These are phyloP conservation scores for Crocallis elinguaria DNA, from an alignment of 2,888 invertebrate species.

Conservation along the genomic window DNA sequence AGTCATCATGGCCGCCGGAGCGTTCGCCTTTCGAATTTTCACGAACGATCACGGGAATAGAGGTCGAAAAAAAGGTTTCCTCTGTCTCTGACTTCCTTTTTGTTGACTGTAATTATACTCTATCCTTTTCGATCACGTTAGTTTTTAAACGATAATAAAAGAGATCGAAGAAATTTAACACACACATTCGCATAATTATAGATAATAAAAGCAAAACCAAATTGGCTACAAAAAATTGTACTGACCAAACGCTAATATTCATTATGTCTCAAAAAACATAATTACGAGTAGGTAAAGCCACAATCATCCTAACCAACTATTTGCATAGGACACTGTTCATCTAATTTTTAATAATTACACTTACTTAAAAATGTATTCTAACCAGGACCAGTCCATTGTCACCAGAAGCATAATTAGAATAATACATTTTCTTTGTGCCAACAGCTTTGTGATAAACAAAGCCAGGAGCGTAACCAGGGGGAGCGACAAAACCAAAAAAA, in stretches of 20 bases:
- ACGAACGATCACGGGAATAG: too few relatives aligned
- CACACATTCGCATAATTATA: too few relatives aligned
- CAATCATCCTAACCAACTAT: conserved; percentile 18
- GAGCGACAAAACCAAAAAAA: neutral
- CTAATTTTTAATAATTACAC: conserved; percentile 23
- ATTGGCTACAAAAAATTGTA: too few relatives aligned
- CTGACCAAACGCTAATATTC: too few relatives aligned
- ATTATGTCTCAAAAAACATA: neutral
- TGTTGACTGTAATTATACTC: too few relatives aligned
- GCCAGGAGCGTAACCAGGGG: neutral
- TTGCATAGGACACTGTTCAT: conserved; percentile 4
- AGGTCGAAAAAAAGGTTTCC: too few relatives aligned
- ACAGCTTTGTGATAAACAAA: conserved; percentile 29
- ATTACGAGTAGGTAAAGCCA: neutral
- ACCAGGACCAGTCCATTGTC: conserved; percentile 28
- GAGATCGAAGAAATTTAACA: too few relatives aligned
- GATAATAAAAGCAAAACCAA: too few relatives aligned
- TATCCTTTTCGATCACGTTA: too few relatives aligned
- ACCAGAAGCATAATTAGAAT: conserved; percentile 46
- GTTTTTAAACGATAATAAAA: too few relatives aligned
- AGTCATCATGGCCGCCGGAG: conserved; percentile 17
- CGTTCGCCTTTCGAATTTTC: neutral
- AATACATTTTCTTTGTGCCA: conserved; percentile 54
- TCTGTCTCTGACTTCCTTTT: too few relatives aligned
- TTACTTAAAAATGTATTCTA: conserved; percentile 40